These are phyloP conservation scores for Argentina silus DNA, from an alignment of 2,797 vertebrate genomes.

Conservation along the genomic window DNA sequence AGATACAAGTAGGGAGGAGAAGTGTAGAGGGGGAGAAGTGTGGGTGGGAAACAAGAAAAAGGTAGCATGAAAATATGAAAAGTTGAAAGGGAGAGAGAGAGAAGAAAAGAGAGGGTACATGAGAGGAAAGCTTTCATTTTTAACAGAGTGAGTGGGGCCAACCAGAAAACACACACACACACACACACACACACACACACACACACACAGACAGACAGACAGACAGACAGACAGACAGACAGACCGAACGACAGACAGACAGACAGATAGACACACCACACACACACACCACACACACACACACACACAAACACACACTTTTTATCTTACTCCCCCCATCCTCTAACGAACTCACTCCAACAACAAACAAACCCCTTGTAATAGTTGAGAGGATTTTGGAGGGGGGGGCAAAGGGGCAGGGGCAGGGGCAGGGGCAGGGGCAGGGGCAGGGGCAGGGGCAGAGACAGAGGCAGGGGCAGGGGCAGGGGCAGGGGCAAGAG, in stretches of 20 bases:
- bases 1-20: constrained; percentile 21
- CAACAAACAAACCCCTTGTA: constrained; percentile 59
- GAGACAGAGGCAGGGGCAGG: constrained; percentile 3
- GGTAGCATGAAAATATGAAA: constrained; percentile 42
- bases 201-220: background rate
- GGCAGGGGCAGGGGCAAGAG: constrained; percentile 18
- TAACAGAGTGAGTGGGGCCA: constrained; percentile 69
- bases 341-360: constrained; percentile 52
- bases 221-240: constrained; percentile 5
- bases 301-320: constrained; percentile 8
- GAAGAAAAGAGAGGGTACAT: constrained; percentile 27
- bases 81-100: constrained; percentile 60
- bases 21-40: constrained; percentile 42
- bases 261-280: constrained; percentile 15
- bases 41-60: constrained; percentile 55
- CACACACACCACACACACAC: constrained; percentile 5
- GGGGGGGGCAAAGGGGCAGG: constrained; percentile 76
- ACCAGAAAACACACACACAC: constrained; percentile 13
- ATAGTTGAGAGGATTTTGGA: constrained; percentile 49
- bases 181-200: constrained; percentile 20
- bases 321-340: constrained; percentile 20
- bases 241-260: background rate
- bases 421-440: constrained; percentile 44
- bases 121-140: constrained; percentile 42
- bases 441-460: constrained; percentile 73